Conservation (phyloP, 2,113 vertebrate genomes). For the human region GRCh38 chr5:110573001-110573500, state of each 20-base stretch:
- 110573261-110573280: background rate
- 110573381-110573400: background rate
- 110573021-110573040: conserved; percentile 6
- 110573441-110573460: background rate
- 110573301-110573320: conserved; percentile 13
- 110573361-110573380: background rate
- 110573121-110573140: background rate
- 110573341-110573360: background rate
- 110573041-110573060: background rate
- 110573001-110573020: conserved; percentile 54
- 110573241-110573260: background rate
- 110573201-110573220: background rate
- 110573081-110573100: conserved; percentile 19
- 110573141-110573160: background rate
- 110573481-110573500: background rate
- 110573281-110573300: background rate
- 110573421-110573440: background rate
- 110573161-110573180: background rate
- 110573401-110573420: background rate
- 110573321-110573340: background rate
- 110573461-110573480: background rate
- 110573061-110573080: background rate
- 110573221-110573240: background rate
- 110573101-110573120: background rate
- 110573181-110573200: background rate